Evolutionary conservation across 2,888 invertebrate species (phyloP), one percentile per base, ranked within the genome.

Genomic region (Sicus ferrugineus): DNA sequence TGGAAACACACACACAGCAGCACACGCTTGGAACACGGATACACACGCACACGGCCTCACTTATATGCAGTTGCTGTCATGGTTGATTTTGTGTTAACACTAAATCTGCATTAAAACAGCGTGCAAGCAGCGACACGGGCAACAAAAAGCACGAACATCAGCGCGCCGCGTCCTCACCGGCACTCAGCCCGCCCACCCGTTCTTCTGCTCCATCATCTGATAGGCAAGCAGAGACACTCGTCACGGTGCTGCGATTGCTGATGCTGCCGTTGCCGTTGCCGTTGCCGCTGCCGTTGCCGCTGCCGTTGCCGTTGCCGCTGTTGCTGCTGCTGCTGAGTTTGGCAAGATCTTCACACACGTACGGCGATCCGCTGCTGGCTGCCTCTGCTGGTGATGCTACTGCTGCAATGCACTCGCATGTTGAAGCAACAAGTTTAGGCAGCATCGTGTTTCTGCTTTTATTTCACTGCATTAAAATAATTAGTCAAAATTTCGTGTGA

Each of bases 21-120:
- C 28, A 28, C 16, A 52, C 19, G 21, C 21, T 16, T 2, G n/a
- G 16, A 42, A 42, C 42, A 42, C 7, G n/a, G 42, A 21, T 23
- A 28, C 54, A 3, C 23, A 2, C 16, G 28, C 14, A 28, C 54
- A 54, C 23, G 6, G 26, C 11, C 23, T 50, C 21, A 50, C n/a
- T 6, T 6, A n/a, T n/a, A 9, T 54, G 16, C 34, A 30, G 30
- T 46, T 23, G 54, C 78, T 79, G 79, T 79, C 80, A 79, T 80
- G 79, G 79, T 80, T 80, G 80, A 79, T 79, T 78, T 77, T 79
- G 78, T 77, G 79, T 79, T 79, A 80, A 79, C 79, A 79, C 79
- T 76, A 79, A 80, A 79, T 80, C 77, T 79, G 79, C 79, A 79
- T 79, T 79, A 79, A 80, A 79, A 78, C 54, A 14, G 28, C 46